Evolutionary conservation across 2,113 vertebrate genomes (phyloP).

Genomic region (Psophia crepitans): DNA sequence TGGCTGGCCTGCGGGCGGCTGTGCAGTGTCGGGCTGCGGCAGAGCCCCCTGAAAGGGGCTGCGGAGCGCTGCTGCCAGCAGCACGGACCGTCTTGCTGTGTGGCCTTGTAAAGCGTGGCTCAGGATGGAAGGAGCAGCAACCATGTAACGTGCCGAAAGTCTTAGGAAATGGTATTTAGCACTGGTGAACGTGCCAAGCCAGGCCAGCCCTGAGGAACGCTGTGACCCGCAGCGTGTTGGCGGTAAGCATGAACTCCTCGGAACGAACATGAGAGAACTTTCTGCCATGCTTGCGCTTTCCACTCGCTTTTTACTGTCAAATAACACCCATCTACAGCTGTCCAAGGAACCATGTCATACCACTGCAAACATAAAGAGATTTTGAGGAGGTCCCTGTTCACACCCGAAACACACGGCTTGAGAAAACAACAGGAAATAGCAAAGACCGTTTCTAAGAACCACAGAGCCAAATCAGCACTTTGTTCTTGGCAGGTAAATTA

Average conservation of each 20-base stretch:
- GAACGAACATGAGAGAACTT: background rate
- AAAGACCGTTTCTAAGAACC: background rate
- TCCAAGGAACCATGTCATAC: background rate
- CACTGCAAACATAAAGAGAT: background rate
- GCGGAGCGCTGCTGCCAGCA: background rate
- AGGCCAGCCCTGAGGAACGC: background rate
- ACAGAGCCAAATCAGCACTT: constrained; percentile 18
- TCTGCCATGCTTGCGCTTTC: background rate
- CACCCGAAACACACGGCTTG: background rate
- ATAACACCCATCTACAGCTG: background rate
- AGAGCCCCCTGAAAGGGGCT: background rate
- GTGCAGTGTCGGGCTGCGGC: background rate
- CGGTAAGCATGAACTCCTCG: background rate
- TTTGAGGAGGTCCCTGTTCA: background rate
- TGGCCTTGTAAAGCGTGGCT: background rate
- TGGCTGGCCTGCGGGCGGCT: background rate
- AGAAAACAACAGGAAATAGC: constrained; percentile 33
- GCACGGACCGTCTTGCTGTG: accelerated
- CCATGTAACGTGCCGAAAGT: background rate
- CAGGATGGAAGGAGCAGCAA: background rate
- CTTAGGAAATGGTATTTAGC: background rate
- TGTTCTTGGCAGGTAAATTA: background rate
- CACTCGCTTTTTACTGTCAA: background rate
- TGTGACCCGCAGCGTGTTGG: background rate
- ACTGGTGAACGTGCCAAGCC: background rate